A percentile compares a stretch with the other conserved stretches of the same genome.
Evolutionary conservation across 2,888 invertebrate species (phyloP).

Genomic region (Xanthia icteritia): DNA sequence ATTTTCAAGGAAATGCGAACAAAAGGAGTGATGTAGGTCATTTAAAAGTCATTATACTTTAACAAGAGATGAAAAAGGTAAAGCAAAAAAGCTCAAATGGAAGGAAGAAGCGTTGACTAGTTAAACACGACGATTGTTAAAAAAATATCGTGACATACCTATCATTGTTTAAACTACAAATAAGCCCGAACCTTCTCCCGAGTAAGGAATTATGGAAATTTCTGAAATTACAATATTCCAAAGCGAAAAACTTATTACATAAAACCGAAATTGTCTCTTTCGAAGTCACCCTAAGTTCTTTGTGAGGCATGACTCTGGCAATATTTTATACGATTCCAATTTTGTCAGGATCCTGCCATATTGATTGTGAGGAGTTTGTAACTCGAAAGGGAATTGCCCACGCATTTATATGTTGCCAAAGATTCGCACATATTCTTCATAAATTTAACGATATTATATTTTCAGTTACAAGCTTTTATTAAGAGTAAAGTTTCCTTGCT

Average conservation of each 20-base stretch:
- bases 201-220: conserved; percentile 61
- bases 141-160: neutral
- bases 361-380: conserved; percentile 55
- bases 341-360: conserved; percentile 54
- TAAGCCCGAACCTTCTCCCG: conserved; percentile 10
- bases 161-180: conserved; percentile 43
- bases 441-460: conserved; percentile 51
- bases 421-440: conserved; percentile 40
- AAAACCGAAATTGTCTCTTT: conserved; percentile 64
- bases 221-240: conserved; percentile 64
- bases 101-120: neutral
- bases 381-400: conserved; percentile 39
- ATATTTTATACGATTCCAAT: conserved; percentile 66
- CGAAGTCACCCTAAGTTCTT: conserved; percentile 62
- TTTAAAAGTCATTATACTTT: conserved; percentile 13
- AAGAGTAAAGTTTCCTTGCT: conserved; percentile 28
- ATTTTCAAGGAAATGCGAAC: conserved; percentile 11
- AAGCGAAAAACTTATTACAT: conserved; percentile 63
- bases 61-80: neutral
- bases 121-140: neutral
- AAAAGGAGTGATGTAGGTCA: neutral
- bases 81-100: neutral
- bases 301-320: conserved; percentile 60
- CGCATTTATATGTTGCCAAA: conserved; percentile 41
- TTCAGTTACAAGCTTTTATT: conserved; percentile 20